Evolutionary conservation across 1,140 invertebrate genomes (phyloP).

Genomic region (Rhyacophila brunnea): DNA sequence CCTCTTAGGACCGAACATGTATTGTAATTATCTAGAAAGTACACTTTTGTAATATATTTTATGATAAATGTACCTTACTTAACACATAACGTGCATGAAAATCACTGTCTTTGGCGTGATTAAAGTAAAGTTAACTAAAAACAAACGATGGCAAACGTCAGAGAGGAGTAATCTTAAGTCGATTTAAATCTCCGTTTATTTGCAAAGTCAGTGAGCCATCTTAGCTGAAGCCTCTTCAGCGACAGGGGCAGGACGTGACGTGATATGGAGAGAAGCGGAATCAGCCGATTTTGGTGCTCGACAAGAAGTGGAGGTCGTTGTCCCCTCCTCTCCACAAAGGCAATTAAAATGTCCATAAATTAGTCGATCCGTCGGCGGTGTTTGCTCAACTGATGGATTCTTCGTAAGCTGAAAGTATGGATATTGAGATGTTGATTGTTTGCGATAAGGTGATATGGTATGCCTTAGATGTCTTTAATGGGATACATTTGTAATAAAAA

Average conservation of each 20-base stretch:
- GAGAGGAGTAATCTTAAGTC: conserved; percentile 5
- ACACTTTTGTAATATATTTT: too few relatives aligned
- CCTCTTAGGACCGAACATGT: too few relatives aligned
- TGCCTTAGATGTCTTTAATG: too few relatives aligned
- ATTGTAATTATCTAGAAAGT: too few relatives aligned
- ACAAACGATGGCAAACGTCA: neutral
- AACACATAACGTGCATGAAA: too few relatives aligned
- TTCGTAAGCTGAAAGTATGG: neutral
- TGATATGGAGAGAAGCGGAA: conserved; percentile 2
- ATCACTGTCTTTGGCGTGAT: neutral
- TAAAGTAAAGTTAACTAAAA: neutral
- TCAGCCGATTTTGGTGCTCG: neutral
- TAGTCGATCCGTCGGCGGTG: conserved; percentile 20
- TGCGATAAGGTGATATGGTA: too few relatives aligned
- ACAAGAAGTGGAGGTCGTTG: neutral
- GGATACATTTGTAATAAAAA: too few relatives aligned
- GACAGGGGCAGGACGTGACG: conserved; percentile 1
- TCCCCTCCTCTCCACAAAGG: conserved; percentile 25
- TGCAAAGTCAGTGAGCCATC: conserved; percentile 1
- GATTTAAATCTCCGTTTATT: conserved; percentile 19
- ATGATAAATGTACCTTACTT: too few relatives aligned
- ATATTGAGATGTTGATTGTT: too few relatives aligned
- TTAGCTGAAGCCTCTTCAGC: neutral
- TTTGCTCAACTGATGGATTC: conserved; percentile 32
- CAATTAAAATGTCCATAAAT: conserved; percentile 37